Base-by-base conservation (phyloP, 2,888 invertebrate species). In the Drosophila meridionalis region DNA sequence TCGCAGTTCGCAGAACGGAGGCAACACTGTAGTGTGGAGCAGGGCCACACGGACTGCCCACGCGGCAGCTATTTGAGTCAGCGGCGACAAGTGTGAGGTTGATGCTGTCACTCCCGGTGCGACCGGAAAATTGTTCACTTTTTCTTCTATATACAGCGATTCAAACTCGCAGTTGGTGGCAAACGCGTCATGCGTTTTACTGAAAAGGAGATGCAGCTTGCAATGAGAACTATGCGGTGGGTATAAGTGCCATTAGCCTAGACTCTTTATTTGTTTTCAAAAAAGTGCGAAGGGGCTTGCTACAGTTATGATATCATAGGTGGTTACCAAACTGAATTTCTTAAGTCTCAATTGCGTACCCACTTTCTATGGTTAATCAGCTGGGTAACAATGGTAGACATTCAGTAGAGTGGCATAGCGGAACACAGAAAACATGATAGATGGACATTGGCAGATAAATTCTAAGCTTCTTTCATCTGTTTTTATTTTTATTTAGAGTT, bases 161-260 rank as follows among this genome's bases (percentile, higher is more conserved):
- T 67, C 42, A 76, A 40, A 69, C 60, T 71, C 83, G 63, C 89
- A 80, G 72, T 76, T 80, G 89, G 87, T 76, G 87, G 71, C 64
- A 78, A 69, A 72, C 78, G 75, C 78, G 82, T 87, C 87, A 81
- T 70, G 52, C 56, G 63, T 58, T 56, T 38, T 42, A 32, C 47
- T 62, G 30, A 32, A 55, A 20, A 38, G 2, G 20, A 34, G 50
- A 42, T 55, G 45, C 48, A 61, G 50, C 40, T 26, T 26, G 56
- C 58, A 62, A 47, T 62, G 60, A 62, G 55, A 61, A 40, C 74
- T 71, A 65, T 69, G 83, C 69, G 69, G 63, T 69, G 42, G 65
- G 56, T 65, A 63, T 58, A 58, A 58, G 50, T 42, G 52, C 45
- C 71, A 80, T 64, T 61, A 80, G 40, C 12, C 45, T 45, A 57